Conservation (phyloP, 2,113 vertebrate species). For the Uria lomvia region DNA sequence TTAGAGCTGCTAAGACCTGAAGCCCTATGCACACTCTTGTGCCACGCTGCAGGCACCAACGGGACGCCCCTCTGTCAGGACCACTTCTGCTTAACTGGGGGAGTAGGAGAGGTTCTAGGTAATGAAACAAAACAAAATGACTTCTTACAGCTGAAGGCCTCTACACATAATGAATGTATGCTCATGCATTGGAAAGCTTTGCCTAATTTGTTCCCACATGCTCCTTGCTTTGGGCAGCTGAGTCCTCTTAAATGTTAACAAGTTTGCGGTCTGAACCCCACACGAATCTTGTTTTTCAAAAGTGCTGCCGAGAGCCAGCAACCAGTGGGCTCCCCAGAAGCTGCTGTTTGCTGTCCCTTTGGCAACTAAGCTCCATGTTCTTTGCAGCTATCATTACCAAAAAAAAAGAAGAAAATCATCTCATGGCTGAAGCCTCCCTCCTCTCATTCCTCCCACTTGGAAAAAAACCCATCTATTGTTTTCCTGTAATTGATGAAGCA, state of each 20-base stretch:
- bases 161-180: not conserved
- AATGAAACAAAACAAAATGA: conserved; percentile 54
- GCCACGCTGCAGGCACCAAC: conserved; percentile 58
- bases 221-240: conserved; percentile 50
- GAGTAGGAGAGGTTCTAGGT: conserved; percentile 46
- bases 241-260: not conserved
- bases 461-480: conserved; percentile 15
- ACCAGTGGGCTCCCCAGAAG: not conserved
- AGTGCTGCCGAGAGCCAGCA: not conserved
- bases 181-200: conserved; percentile 20
- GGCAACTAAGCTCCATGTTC: not conserved
- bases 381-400: not conserved
- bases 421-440: conserved; percentile 9
- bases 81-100: conserved; percentile 53
- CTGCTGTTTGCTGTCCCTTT: not conserved
- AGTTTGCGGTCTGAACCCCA: not conserved
- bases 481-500: conserved; percentile 61
- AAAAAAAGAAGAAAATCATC: not conserved
- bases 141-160: conserved; percentile 43
- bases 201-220: conserved; percentile 41
- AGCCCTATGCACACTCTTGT: not conserved
- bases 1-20: conserved; percentile 57
- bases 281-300: not conserved
- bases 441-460: not conserved
- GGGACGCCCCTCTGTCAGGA: conserved; percentile 57